Base-by-base conservation (phyloP, 1,140 invertebrate species). In the Drosophila carrolli region DNA sequence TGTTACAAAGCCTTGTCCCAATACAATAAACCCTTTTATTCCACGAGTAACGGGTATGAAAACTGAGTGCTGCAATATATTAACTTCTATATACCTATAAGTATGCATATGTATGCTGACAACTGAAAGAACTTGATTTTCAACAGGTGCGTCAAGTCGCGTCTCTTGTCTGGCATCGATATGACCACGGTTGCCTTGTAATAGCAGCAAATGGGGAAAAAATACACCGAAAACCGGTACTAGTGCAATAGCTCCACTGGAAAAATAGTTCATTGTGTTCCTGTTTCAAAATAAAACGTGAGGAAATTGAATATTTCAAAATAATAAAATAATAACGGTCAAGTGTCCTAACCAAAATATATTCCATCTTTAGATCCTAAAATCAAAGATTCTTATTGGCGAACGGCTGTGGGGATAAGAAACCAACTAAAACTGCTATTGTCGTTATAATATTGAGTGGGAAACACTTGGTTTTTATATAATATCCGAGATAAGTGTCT, bases 61-160 rank as follows among this genome's bases (percentile, higher is more conserved):
- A 48, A 35, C 35, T 59, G 29, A 19, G 16, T 32, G 19, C 10
- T 59, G 56, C 56, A 57, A 48, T 48, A 16, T 29, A 2, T 14
- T 5, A 53, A 37, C 9, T 23, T 59, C 11, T 14, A 8, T 48
- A 43, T 32, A 32, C 2, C 6, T 5, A 0, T 32, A 37, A 37
- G 8, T 32, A 32, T 41, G n/a, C 16, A 29, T 70, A 29, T 37
- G 60, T 38, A 38, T 8, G 23, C 43, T 66, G 61, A 65, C 56
- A 68, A 75, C 74, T 86, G 65, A 66, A 73, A 85, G 62, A 85
- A 86, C 81, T 85, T 85, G 82, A 81, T 85, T 85, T 85, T 81
- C 68, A 85, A 86, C 81, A 85, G 81, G 81, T 85, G 81, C 82
- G 78, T 66, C 53, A 29, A 55, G 75, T 83, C 75, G 75, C 58